Conservation (phyloP, 1,140 invertebrate species). For the Mya arenaria region DNA sequence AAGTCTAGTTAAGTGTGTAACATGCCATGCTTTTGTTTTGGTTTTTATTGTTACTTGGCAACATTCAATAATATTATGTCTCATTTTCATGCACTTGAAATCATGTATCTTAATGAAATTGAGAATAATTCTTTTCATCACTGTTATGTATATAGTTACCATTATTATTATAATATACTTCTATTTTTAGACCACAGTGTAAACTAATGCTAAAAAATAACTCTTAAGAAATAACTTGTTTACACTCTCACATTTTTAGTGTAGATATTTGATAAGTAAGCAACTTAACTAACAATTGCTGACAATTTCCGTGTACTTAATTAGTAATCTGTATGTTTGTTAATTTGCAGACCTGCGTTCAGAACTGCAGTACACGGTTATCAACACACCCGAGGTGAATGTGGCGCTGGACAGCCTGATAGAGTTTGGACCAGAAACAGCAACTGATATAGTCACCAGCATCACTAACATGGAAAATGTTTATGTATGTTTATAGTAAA, state of each 20-base stretch:
- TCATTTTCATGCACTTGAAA: too few species aligned
- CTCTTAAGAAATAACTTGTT: too few species aligned
- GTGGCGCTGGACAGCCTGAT: not conserved
- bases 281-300: not conserved
- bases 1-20: not conserved
- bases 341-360: constrained; percentile 3
- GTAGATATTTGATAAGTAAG: too few species aligned
- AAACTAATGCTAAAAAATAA: too few species aligned
- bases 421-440: not conserved
- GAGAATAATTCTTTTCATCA: too few species aligned
- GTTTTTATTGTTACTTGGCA: too few species aligned
- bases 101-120: too few species aligned
- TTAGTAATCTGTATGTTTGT: not conserved
- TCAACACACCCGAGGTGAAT: not conserved
- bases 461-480: constrained; percentile 6
- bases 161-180: too few species aligned
- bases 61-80: too few species aligned
- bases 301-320: not conserved
- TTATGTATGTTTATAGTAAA: constrained; percentile 12
- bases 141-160: too few species aligned
- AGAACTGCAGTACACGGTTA: not conserved
- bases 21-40: not conserved
- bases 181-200: too few species aligned
- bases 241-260: too few species aligned
- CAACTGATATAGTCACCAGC: not conserved